Percentiles rank a stretch among this genome's conserved stretches.
These are phyloP conservation scores for Nephrotoma guestfalica DNA, from an alignment of 2,888 invertebrate genomes.

Conservation along the genomic window DNA sequence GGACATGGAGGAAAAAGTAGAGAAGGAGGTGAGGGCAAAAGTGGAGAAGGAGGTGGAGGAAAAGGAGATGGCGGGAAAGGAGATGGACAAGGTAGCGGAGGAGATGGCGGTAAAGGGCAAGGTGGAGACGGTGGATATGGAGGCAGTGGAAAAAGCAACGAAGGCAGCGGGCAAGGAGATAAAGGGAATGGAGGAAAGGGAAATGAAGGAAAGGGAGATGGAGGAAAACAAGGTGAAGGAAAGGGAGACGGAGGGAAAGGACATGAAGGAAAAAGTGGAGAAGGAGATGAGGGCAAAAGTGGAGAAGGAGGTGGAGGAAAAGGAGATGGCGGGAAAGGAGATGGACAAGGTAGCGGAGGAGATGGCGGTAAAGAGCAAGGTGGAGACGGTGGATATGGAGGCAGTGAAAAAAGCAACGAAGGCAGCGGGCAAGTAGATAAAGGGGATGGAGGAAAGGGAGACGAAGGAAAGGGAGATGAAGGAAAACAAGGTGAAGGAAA, in stretches of 20 bases:
- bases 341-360: constrained; percentile 11
- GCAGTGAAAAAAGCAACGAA: background rate
- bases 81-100: background rate
- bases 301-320: background rate
- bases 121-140: background rate
- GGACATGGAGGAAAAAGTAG: background rate
- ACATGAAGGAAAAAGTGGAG: background rate
- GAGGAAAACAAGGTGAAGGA: background rate
- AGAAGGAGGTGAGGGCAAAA: background rate
- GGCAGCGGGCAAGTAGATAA: background rate
- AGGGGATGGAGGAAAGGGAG: background rate
- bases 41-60: background rate
- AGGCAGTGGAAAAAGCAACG: constrained; percentile 6
- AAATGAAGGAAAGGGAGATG: constrained; percentile 15
- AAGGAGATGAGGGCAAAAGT: background rate
- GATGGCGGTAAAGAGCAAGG: constrained; percentile 10
- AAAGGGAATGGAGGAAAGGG: constrained; percentile 13
- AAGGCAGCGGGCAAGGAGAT: constrained; percentile 14
- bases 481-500: background rate
- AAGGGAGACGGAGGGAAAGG: background rate
- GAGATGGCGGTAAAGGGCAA: background rate
- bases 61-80: background rate
- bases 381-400: constrained; percentile 16
- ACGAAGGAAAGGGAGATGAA: background rate
- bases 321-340: constrained; percentile 3